Percentiles rank a stretch among this genome's conserved stretches.
phyloP scores from a whole-genome alignment of 2,797 vertebrate species.

The Cyclura pinguis region DNA sequence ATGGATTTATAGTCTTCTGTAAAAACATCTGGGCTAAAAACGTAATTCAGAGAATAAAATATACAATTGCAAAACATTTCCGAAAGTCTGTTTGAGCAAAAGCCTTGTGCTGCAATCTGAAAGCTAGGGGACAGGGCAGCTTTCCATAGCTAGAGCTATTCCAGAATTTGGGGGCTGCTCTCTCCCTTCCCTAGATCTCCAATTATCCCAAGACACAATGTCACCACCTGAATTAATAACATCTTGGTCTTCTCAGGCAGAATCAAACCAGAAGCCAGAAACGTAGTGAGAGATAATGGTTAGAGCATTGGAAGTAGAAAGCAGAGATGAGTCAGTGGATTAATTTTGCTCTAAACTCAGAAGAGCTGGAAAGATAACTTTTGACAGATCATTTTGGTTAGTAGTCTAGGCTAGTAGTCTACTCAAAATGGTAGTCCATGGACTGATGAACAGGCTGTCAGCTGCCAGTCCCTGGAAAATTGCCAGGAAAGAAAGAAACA shows the following conservation, averaged over 20 bases:
- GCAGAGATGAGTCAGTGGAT: not conserved
- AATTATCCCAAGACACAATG: not conserved
- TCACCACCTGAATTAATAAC: not conserved
- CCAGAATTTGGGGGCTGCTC: not conserved
- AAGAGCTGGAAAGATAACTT: not conserved
- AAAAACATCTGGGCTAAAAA: constrained; percentile 7
- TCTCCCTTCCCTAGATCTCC: not conserved
- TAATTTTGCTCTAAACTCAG: not conserved
- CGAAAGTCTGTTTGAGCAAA: not conserved
- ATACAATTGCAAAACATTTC: not conserved
- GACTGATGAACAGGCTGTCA: too few species aligned
- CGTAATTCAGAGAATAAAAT: not conserved
- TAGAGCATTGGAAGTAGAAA: not conserved
- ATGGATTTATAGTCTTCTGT: not conserved
- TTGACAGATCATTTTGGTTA: not conserved
- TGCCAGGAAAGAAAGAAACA: too few species aligned
- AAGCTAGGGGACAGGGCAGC: not conserved
- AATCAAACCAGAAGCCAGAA: not conserved
- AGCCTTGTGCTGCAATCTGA: not conserved
- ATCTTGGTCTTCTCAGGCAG: not conserved
- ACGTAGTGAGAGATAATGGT: not conserved
- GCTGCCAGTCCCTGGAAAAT: too few species aligned
- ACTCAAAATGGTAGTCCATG: too few species aligned
- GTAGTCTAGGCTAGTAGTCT: not conserved
- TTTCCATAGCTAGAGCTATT: not conserved